Conservation (phyloP, 2,888 invertebrate species). For the Hetaerina titia region DNA sequence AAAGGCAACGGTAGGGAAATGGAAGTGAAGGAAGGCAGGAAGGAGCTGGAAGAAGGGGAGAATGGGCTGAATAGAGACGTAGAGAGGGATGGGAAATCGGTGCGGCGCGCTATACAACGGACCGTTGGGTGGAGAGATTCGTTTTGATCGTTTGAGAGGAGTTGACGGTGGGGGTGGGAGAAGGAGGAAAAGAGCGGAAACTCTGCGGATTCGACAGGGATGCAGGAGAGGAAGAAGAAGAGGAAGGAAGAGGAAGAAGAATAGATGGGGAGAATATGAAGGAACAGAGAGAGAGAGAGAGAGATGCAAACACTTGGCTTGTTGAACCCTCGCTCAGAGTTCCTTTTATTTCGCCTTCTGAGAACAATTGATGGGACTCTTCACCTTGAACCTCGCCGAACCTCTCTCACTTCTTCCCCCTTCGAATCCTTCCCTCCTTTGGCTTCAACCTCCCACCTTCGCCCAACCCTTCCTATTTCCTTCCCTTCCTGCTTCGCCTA, state of each 20-base stretch:
- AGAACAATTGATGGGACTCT: constrained; percentile 64
- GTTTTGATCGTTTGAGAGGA: not conserved
- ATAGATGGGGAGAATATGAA: not conserved
- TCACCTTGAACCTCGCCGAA: constrained; percentile 61
- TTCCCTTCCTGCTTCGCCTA: not conserved
- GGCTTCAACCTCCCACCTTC: not conserved
- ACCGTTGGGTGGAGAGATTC: not conserved
- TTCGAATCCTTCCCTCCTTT: not conserved
- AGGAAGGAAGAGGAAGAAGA: not conserved
- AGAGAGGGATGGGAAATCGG: not conserved
- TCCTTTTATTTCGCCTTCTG: constrained; percentile 38
- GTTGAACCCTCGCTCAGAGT: not conserved
- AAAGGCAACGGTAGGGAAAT: too few relatives aligned
- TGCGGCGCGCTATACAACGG: not conserved
- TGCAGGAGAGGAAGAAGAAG: not conserved
- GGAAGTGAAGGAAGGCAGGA: too few relatives aligned
- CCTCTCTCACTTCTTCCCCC: not conserved
- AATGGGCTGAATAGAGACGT: too few relatives aligned
- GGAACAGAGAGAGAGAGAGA: not conserved
- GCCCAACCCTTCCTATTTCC: not conserved
- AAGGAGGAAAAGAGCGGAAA: too few relatives aligned
- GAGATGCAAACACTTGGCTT: constrained; percentile 49
- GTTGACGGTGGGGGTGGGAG: not conserved
- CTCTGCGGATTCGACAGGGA: too few relatives aligned
- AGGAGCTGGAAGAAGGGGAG: too few relatives aligned